A percentile compares a stretch with the other conserved stretches of the same genome.
Evolutionary conservation across 2,113 vertebrate genomes (phyloP).

Genomic region (Vidua macroura): DNA sequence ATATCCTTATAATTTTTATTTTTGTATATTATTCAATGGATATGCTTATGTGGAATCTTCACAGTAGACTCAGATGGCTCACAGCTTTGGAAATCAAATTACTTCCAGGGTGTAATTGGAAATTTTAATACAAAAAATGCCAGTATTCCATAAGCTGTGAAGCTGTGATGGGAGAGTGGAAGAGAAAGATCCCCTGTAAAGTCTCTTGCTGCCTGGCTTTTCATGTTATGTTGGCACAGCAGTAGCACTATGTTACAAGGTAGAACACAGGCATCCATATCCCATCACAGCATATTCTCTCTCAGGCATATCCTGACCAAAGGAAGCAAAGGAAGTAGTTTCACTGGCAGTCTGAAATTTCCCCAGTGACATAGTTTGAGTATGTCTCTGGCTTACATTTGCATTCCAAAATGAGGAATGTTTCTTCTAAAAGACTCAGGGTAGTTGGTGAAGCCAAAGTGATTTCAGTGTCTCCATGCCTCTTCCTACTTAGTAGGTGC

Average conservation of each 20-base stretch:
- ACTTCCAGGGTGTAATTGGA: neutral
- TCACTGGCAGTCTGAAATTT: neutral
- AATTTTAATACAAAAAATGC: neutral
- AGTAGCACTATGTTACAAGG: neutral
- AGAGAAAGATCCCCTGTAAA: neutral
- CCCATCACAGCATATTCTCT: neutral
- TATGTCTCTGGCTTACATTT: neutral
- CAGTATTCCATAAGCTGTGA: neutral
- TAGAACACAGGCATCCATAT: neutral
- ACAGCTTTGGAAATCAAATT: neutral
- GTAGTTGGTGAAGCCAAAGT: neutral
- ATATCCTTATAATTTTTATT: neutral
- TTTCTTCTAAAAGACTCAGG: neutral
- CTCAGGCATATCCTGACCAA: neutral
- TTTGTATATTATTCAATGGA: neutral
- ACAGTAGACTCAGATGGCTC: neutral
- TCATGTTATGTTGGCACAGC: neutral
- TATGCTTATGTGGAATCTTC: neutral
- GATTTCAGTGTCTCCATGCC: neutral
- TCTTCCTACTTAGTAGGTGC: neutral
- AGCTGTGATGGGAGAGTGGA: neutral
- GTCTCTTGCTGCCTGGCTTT: neutral
- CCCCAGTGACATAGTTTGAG: neutral
- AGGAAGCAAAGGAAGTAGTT: neutral
- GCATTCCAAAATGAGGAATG: constrained; percentile 16